Evolutionary conservation across 2,113 vertebrate species (phyloP), one percentile per base, ranked within the genome.

Genomic region (Lampris incognitus): DNA sequence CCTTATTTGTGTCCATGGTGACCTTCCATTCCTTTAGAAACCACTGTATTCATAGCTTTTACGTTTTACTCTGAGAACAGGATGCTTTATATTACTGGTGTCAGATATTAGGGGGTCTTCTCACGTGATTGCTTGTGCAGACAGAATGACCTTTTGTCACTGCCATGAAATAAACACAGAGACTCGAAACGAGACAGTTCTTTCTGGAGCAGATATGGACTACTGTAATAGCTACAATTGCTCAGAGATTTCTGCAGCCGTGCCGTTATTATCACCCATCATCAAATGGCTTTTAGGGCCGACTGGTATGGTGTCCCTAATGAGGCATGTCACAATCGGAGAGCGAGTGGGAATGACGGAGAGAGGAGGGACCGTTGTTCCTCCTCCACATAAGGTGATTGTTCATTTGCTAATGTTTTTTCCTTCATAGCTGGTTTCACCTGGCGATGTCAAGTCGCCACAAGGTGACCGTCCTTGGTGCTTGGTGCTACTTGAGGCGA

Each of bases 261-360:
- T 37, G 67, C 73, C 69, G 72, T 83, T 69, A 75, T 77, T 76
- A 82, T 75, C 73, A 71, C 78, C 59, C 54, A 37, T 62, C 38
- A 42, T 85, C 79, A 69, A 74, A 76, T 71, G 68, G 75, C 69
- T 84, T 76, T 83, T 48, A 64, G 73, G 24, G 64, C n/a, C 40
- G 54, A 50, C 59, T 76, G 54, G 24, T 82, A 40, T 85, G 60
- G 58, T 77, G 61, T 78, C 69, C 50, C 76, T 87, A 88, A 90
- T 90, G 87, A 86, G 83, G 77, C 86, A 46, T 62, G 59, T 74
- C 76, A 56, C 71, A 68, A 86, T 85, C 84, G 24, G 24, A 81
- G 75, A 73, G 54, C 41, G 69, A 81, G 70, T 66, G 54, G 72
- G 55, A 76, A 51, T 86, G 70, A 87, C 82, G 79, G 76, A 65